Base-by-base conservation (phyloP, 2,797 vertebrate genomes). In the Molothrus aeneus region DNA sequence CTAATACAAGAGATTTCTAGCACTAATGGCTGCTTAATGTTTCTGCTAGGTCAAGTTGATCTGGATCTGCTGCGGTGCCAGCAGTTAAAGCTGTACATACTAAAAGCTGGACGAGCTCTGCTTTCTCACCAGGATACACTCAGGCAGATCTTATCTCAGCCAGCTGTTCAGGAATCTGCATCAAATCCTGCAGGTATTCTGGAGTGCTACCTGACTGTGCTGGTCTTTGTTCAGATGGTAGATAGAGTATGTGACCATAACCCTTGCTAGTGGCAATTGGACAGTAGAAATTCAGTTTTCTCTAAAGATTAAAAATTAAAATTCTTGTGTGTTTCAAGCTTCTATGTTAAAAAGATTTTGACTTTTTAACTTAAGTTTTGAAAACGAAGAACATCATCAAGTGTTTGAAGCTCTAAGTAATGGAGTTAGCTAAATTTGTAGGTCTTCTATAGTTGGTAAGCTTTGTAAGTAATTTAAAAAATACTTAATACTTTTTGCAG, bases 51-150 rank as follows among this genome's bases (percentile, higher is more conserved):
- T 97, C 99, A 99, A 98, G 99, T 99, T 93, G 99, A 99, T 95
- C 95, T 99, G 93, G 98, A 99, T 91, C 97, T 99, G 54, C 97
- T 99, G 79, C 98, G 99, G 56, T 99, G 99, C 94, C 99, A 99
- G 97, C 99, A 99, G 95, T 97, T 99, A 57, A 98, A 99, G 91
- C 97, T 99, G 18, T 99, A 99, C 89, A 98, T 99, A 75, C 93
- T 99, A 81, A 99, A 99, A 97, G 99, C 99, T 28, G 98, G 98
- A 4, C 98, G 99, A n/a, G 99, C 99, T 17, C 97, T 99, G 79
- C 98, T 99, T 21, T 98, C 98, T 83, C 99, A 99, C 95, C 99
- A 99, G 95, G 99, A 99, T 96, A 99, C 99, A 80, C 98, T 99
- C 45, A 96, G 99, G 66, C 99, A 99, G 97, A 99, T 99, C 86